phyloP scores from a whole-genome alignment of 1,140 invertebrate species.

The Trichonephila clavipes region DNA sequence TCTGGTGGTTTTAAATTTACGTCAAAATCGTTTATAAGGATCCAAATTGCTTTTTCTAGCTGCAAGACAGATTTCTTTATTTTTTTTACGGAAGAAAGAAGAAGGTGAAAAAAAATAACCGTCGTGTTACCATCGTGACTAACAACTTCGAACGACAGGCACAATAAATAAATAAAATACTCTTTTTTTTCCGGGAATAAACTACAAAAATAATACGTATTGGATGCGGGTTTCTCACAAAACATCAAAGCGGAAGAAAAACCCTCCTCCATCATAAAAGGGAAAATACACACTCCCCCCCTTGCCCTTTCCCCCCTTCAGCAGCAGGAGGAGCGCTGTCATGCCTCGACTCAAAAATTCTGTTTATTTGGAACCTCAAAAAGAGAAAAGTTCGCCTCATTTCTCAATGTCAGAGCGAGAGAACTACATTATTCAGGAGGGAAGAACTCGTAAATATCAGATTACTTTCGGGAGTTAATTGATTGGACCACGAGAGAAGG shows the following conservation, averaged over 20 bases:
- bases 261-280: slow-evolving; percentile 34
- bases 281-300: background rate
- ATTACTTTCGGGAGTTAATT: slow-evolving; percentile 63
- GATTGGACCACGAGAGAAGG: slow-evolving; percentile 11
- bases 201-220: slow-evolving; percentile 11
- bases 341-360: slow-evolving; percentile 53
- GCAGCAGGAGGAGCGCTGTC: background rate
- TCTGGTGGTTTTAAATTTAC: too few relatives aligned
- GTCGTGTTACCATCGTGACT: slow-evolving; percentile 24
- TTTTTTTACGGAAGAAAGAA: background rate
- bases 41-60: too few relatives aligned
- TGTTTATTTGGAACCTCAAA: slow-evolving; percentile 62
- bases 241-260: slow-evolving; percentile 46
- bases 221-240: slow-evolving; percentile 43
- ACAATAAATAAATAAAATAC: slow-evolving; percentile 45
- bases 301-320: background rate
- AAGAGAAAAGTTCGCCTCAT: slow-evolving; percentile 49
- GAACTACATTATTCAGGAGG: slow-evolving; percentile 63
- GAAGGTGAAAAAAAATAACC: background rate
- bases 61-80: too few relatives aligned
- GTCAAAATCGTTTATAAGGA: too few relatives aligned
- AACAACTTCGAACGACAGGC: slow-evolving; percentile 38
- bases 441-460: slow-evolving; percentile 65
- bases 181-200: background rate
- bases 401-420: slow-evolving; percentile 52